These are phyloP conservation scores for Chaenocephalus aceratus DNA, from an alignment of 2,113 vertebrate genomes.

Conservation along the genomic window DNA sequence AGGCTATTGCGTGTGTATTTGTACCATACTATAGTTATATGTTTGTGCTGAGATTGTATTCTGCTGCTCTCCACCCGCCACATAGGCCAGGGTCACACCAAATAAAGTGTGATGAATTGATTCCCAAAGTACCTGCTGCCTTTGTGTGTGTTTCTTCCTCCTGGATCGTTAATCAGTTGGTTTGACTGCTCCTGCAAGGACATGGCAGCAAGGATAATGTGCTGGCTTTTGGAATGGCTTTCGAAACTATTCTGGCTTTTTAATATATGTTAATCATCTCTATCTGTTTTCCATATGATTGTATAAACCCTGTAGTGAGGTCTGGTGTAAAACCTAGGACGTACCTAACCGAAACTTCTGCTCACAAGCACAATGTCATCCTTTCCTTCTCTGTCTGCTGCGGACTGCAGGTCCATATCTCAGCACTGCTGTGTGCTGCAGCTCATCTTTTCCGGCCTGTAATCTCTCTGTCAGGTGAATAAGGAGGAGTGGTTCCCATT, in stretches of 20 bases:
- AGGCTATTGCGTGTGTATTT: neutral
- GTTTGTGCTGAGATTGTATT: slow-evolving; percentile 56
- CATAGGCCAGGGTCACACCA: slow-evolving; percentile 65
- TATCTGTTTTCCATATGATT: neutral
- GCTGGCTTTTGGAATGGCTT: slow-evolving; percentile 21
- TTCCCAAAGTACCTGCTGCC: slow-evolving; percentile 65
- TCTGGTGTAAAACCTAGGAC: neutral
- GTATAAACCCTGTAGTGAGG: neutral
- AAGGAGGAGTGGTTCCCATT: slow-evolving; percentile 56
- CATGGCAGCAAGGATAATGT: slow-evolving; percentile 59
- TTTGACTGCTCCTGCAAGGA: slow-evolving; percentile 68
- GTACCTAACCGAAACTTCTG: neutral
- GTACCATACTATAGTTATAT: slow-evolving; percentile 11
- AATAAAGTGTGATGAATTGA: slow-evolving; percentile 81
- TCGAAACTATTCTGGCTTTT: slow-evolving; percentile 29
- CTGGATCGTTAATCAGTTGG: slow-evolving; percentile 72
- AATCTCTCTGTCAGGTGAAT: slow-evolving; percentile 52
- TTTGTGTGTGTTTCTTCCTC: slow-evolving; percentile 67
- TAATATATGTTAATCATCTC: slow-evolving; percentile 2
- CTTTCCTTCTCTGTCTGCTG: slow-evolving; percentile 18
- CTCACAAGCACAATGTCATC: slow-evolving; percentile 30
- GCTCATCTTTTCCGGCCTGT: slow-evolving; percentile 57
- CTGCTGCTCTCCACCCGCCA: slow-evolving; percentile 52
- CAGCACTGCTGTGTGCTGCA: slow-evolving; percentile 24
- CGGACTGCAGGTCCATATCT: slow-evolving; percentile 42